Conservation (phyloP, 2,113 vertebrate genomes). For the Vimba vimba region DNA sequence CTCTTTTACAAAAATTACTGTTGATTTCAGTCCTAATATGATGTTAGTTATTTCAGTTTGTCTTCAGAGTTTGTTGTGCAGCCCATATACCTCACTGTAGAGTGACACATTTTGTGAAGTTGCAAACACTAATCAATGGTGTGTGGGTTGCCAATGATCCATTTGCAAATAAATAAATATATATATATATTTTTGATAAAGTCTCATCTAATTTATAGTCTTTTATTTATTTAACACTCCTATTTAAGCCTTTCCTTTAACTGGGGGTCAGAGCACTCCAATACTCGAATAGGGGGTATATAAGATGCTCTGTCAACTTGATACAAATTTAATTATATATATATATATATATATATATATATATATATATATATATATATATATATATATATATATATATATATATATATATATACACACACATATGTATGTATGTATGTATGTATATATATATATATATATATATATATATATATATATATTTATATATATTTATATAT, state of each 20-base stretch:
- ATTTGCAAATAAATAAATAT: not conserved
- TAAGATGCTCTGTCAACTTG: no score
- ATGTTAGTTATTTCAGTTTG: not conserved
- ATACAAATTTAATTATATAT: not conserved
- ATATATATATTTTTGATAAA: not conserved
- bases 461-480: no score
- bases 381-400: no score
- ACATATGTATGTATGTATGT: no score
- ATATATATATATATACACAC: no score
- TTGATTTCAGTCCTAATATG: not conserved
- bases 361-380: no score
- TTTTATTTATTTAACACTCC: not conserved
- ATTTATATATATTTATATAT: no score
- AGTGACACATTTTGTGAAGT: not conserved
- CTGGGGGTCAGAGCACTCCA: no score
- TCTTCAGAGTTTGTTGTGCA: not conserved
- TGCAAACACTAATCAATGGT: not conserved
- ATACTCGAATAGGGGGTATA: not conserved
- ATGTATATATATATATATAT: no score
- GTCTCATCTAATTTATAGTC: not conserved
- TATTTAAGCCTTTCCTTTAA: not conserved
- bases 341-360: not conserved
- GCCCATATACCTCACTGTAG: not conserved
- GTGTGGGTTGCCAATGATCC: not conserved
- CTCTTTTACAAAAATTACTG: constrained; percentile 9